Base-by-base conservation (phyloP, 1,140 invertebrate genomes). In the Cydia amplana region DNA sequence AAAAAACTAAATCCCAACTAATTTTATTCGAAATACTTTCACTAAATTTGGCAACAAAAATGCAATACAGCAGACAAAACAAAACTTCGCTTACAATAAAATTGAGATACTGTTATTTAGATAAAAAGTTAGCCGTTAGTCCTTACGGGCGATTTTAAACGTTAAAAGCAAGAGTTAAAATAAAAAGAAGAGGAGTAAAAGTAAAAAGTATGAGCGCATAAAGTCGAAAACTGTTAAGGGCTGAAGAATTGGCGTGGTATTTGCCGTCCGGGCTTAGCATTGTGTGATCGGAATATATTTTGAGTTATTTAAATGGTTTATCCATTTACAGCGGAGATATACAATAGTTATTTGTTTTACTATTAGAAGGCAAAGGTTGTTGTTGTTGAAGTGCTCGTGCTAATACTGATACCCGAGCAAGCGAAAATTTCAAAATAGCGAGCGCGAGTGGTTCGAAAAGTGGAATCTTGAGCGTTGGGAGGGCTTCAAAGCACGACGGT, bases 41-140 rank as follows among this genome's bases (percentile, higher is more conserved):
- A 70, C 65, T 70, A 70, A 70, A 70, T 70, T 70, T 70, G 65
- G 65, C 65, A 70, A 18, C 65, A 18, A 36, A 70, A 36, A 70
- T 70, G 28, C 65, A 36, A 70, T 70, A 76, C 75, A 76, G 83
- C 85, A 88, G 84, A 86, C 87, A 83, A 78, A 84, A 85, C 79
- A 87, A 86, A 84, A 87, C 81, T 75, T 76, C 74, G 78, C 84
- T 77, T 75, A 86, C 82, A 85, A 82, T 86, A 85, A 88, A 90
- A 89, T 87, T 87, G 81, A 86, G 82, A 88, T 89, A 87, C 87
- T 84, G 87, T 86, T 88, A 89, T 82, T 79, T 75, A 16, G 55
- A 81, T 79, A 87, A 85, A 88, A 87, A 87, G 80, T 77, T 77
- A 77, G 80, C 86, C 82, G 85, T 83, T 86, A 87, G 78, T 75